Conservation (phyloP, 2,113 vertebrate species). For the Catharus bicknelli region DNA sequence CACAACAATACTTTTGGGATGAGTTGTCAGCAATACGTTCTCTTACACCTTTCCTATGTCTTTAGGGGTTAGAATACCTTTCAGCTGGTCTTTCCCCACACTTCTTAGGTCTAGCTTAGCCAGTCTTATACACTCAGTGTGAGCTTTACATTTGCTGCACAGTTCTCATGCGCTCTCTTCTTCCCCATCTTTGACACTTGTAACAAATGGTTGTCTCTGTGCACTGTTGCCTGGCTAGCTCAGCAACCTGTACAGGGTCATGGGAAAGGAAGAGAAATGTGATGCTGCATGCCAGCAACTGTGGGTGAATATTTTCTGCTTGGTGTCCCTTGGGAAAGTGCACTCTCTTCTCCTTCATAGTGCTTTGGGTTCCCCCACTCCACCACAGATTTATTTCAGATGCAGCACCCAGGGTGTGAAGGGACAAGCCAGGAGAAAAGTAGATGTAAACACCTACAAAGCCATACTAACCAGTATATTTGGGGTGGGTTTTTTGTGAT, state of each 20-base stretch:
- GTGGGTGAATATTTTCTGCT: background rate
- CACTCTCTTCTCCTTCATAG: accelerated
- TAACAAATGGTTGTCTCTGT: background rate
- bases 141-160: background rate
- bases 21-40: background rate
- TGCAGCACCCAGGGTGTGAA: background rate
- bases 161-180: background rate
- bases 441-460: background rate
- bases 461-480: accelerated
- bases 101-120: background rate
- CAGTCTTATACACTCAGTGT: background rate
- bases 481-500: background rate
- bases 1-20: background rate
- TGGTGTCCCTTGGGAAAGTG: background rate
- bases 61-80: background rate
- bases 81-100: background rate
- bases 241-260: background rate
- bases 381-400: background rate
- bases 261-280: background rate
- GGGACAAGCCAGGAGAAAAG: background rate
- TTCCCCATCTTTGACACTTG: background rate
- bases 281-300: background rate
- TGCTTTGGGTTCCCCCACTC: background rate
- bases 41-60: background rate
- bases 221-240: background rate